A percentile compares a stretch with the other conserved stretches of the same genome.
Conservation (phyloP, 2,888 invertebrate species). For the Tolmerus cingulatus region DNA sequence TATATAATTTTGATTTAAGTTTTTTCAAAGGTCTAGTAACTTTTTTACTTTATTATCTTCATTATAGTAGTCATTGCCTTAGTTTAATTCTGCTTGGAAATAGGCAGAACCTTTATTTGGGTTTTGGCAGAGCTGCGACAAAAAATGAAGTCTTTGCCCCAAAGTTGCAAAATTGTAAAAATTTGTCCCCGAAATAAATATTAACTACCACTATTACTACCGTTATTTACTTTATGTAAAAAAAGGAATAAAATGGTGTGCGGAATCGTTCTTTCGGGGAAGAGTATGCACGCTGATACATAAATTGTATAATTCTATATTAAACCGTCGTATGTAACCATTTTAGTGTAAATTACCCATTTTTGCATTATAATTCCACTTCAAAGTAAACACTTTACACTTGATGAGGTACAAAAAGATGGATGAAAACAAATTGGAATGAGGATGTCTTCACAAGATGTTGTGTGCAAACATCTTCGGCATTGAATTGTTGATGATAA, state of each 20-base stretch:
- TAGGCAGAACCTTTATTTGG: no score
- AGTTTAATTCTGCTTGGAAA: not conserved
- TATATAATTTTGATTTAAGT: not conserved
- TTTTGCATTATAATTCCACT: not conserved
- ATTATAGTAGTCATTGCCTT: not conserved
- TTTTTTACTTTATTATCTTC: not conserved
- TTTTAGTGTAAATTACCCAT: not conserved
- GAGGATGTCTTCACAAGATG: conserved; percentile 7
- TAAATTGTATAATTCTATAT: not conserved
- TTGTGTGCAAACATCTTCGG: not conserved
- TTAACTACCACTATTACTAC: not conserved
- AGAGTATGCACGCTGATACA: not conserved
- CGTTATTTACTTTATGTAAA: no score
- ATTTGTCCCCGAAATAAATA: not conserved
- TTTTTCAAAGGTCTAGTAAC: not conserved
- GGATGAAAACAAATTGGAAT: conserved; percentile 14
- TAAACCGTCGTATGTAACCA: not conserved
- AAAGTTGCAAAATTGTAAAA: no score
- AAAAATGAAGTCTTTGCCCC: no score
- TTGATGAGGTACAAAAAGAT: conserved; percentile 6
- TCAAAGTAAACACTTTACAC: not conserved
- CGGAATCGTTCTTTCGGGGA: not conserved
- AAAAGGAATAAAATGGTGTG: no score
- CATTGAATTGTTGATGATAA: not conserved
- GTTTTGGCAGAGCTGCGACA: no score